Conservation (phyloP, 2,888 invertebrate species). For the Netelia inedita region DNA sequence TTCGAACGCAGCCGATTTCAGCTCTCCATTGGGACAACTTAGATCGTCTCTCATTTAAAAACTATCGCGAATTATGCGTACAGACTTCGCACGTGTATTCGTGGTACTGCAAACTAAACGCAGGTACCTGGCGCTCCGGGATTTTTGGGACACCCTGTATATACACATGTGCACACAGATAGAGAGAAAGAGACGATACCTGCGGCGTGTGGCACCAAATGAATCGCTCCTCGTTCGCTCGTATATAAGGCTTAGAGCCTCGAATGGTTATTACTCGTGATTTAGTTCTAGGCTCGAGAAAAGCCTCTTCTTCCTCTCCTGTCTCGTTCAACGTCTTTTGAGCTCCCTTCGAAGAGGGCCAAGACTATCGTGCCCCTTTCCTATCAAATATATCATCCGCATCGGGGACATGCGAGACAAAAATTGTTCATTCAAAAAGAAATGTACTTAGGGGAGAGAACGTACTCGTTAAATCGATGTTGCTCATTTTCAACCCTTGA, state of each 20-base stretch:
- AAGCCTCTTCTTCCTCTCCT: constrained; percentile 47
- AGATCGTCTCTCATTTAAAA: no score
- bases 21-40: no score
- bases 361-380: constrained; percentile 38
- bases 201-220: constrained; percentile 68
- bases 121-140: no score
- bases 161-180: constrained; percentile 16
- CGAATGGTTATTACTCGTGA: constrained; percentile 77
- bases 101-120: no score
- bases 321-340: constrained; percentile 42
- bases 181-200: constrained; percentile 42
- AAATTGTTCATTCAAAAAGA: not conserved
- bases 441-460: not conserved
- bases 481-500: not conserved
- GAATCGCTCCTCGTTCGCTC: constrained; percentile 73
- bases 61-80: no score
- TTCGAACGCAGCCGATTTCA: no score
- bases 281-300: constrained; percentile 73
- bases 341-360: constrained; percentile 48
- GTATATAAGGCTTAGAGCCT: constrained; percentile 76
- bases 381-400: constrained; percentile 57
- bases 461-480: no score
- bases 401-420: not conserved
- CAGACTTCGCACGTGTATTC: no score
- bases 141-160: not conserved